These are phyloP conservation scores for Strigops habroptila DNA, from an alignment of 2,113 vertebrate genomes.

Conservation along the genomic window DNA sequence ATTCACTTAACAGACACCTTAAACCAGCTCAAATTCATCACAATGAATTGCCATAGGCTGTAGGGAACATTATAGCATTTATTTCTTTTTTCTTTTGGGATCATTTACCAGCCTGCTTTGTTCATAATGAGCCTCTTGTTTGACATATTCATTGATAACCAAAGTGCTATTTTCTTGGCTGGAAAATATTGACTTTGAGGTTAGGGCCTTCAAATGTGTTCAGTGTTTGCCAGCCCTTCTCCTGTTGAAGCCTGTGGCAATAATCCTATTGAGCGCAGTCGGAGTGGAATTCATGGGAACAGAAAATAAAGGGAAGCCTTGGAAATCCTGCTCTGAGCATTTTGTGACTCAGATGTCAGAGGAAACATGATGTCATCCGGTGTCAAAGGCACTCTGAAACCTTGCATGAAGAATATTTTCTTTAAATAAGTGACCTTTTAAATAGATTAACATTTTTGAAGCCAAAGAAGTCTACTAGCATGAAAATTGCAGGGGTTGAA, in stretches of 20 bases:
- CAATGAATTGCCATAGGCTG: background rate
- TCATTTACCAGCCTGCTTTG: background rate
- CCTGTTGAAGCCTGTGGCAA: background rate
- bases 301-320: conserved; percentile 19
- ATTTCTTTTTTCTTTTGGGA: background rate
- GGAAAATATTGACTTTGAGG: conserved; percentile 10
- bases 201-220: background rate
- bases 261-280: background rate
- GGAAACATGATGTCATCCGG: conserved; percentile 35
- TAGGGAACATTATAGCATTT: background rate
- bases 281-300: background rate
- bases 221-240: background rate
- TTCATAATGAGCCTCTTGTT: background rate
- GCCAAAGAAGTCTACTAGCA: background rate
- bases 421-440: conserved; percentile 1
- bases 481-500: background rate
- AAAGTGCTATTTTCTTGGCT: background rate
- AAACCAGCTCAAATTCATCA: background rate
- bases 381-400: background rate
- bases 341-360: conserved; percentile 31
- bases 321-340: conserved; percentile 42
- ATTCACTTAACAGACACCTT: background rate
- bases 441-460: conserved; percentile 27
- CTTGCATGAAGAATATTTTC: background rate
- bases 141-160: background rate